These are phyloP conservation scores for Colaptes auratus DNA, from an alignment of 2,113 vertebrate genomes.

Conservation along the genomic window DNA sequence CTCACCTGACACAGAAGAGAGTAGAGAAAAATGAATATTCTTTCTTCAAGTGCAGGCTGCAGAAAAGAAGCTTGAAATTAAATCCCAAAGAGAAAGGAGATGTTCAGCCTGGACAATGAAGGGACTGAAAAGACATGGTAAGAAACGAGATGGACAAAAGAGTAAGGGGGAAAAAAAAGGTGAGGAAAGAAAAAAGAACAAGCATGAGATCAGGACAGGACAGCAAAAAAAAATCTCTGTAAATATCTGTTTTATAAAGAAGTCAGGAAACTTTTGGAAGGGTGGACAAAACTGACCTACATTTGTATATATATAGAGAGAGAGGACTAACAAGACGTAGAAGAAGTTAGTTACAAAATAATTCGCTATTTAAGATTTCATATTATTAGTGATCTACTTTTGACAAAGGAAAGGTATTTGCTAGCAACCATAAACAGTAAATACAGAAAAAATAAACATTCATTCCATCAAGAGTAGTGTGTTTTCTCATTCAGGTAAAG, in stretches of 20 bases:
- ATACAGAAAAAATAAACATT: background rate
- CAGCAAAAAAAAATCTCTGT: background rate
- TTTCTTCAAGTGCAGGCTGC: conserved; percentile 24
- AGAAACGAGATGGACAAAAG: background rate
- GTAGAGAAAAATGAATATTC: conserved; percentile 33
- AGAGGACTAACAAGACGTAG: background rate
- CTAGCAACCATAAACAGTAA: background rate
- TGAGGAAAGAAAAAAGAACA: background rate
- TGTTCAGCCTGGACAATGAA: conserved; percentile 33
- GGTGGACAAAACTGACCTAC: background rate
- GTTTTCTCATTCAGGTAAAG: background rate
- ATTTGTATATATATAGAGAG: background rate
- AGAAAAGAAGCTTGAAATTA: conserved; percentile 44
- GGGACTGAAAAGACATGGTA: conserved; percentile 28
- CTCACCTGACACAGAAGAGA: conserved; percentile 63
- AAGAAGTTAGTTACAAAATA: background rate
- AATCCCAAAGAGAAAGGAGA: conserved; percentile 56
- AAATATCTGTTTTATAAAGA: background rate
- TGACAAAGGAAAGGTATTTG: background rate
- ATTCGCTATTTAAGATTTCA: background rate
- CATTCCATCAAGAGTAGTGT: background rate
- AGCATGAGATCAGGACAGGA: background rate
- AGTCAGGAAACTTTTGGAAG: background rate
- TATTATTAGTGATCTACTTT: background rate
- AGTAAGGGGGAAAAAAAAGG: background rate